Base-by-base conservation (phyloP, 2,797 vertebrate species). In the Myotis myotis region DNA sequence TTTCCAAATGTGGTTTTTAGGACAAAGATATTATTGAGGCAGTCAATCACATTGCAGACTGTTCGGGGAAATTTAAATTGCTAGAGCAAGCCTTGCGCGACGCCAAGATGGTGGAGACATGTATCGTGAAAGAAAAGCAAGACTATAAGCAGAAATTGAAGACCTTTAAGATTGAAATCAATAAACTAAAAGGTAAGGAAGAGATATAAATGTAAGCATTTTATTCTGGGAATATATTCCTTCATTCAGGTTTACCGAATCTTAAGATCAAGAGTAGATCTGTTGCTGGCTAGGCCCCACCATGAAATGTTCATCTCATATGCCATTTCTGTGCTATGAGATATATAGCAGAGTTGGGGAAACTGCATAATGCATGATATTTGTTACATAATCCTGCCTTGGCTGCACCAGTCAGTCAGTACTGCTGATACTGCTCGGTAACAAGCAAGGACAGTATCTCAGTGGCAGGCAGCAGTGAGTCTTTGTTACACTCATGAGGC, bases 21-120 rank as follows among this genome's bases (percentile, higher is more conserved):
- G 99, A 99, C 19, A 98, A 99, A 95, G 98, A 99, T 62, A 98
- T 99, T 83, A 97, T 98, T 4, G 99, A 99, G 96, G 98, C 99
- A 68, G 99, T 98, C 3, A 97, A 98, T 97, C 98, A 98, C 70
- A 98, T 99, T 23, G 90, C 96, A 12, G 98, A 99, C 53, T 98
- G 99, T 75, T 98, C 98, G 0, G 97, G 93, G 19, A 98, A 98
- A 60, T 98, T 99, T 11, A 98, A 96, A 62, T 96, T 98, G 5
- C 85, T 99, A 70, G 98, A 99, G 94, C 97, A 92, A 0, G 97
- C 97, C 0, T 22, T 99, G 28, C 96, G 36, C 0, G 97, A 99
- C 6, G 98, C 98, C 44, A 98, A 96, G 95, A 81, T 72, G 0
- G 96, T 93, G 57, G 98, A 99, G 92, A 97, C 85, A 49, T 98